Evolutionary conservation across 2,113 vertebrate species (phyloP).

Genomic region (Alethe castanea): DNA sequence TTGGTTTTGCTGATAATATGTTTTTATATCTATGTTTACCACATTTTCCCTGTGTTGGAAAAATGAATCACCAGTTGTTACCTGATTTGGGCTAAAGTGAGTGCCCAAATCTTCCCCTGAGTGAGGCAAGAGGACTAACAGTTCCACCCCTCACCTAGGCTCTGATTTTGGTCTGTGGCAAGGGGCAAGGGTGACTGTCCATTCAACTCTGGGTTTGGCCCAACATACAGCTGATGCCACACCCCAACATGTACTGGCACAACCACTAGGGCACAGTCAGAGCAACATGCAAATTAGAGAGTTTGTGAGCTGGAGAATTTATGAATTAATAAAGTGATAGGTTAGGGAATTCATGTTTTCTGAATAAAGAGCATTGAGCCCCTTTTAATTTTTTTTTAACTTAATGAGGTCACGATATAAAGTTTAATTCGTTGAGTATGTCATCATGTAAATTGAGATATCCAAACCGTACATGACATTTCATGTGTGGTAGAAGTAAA

Average conservation of each 20-base stretch:
- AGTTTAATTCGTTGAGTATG: background rate
- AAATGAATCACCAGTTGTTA: background rate
- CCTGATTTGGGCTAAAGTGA: background rate
- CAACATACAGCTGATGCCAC: background rate
- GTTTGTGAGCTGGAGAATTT: background rate
- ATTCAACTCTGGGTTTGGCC: background rate
- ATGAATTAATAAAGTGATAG: background rate
- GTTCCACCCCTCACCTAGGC: rapidly evolving
- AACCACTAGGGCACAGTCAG: rapidly evolving
- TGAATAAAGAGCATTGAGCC: background rate
- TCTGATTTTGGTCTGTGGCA: background rate
- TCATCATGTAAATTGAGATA: background rate
- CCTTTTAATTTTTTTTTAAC: background rate
- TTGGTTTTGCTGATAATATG: background rate
- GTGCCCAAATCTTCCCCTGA: rapidly evolving
- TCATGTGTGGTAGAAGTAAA: background rate
- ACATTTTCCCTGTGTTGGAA: rapidly evolving
- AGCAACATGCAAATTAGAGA: background rate
- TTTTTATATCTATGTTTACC: background rate
- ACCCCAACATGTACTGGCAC: background rate
- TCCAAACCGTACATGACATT: background rate
- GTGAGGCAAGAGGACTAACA: rapidly evolving
- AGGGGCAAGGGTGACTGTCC: background rate
- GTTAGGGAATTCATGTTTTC: background rate
- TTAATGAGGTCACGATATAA: background rate